A percentile compares a stretch with the other conserved stretches of the same genome.
These are phyloP conservation scores for Bicyclus anynana DNA, from an alignment of 1,140 invertebrate species.

Conservation along the genomic window DNA sequence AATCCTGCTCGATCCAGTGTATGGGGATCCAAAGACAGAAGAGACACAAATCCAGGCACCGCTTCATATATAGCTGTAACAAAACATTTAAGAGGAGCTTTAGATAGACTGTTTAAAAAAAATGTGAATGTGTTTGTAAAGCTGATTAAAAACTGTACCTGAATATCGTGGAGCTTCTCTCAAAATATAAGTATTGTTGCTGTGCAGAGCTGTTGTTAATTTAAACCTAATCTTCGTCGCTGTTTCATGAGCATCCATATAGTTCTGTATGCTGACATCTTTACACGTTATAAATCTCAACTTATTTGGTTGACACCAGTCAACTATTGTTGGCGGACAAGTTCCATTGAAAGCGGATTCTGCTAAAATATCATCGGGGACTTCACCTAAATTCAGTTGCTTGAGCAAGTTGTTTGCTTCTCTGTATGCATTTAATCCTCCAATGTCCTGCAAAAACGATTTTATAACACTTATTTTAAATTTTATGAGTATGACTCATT, in stretches of 20 bases:
- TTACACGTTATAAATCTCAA: constrained; percentile 77
- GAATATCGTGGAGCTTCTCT: constrained; percentile 77
- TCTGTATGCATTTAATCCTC: constrained; percentile 73
- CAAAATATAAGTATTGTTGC: constrained; percentile 75
- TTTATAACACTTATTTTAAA: no score
- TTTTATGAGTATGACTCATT: no score
- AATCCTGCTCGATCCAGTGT: constrained; percentile 56
- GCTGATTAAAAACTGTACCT: constrained; percentile 50
- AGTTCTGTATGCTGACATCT: constrained; percentile 76
- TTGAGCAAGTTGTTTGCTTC: constrained; percentile 70
- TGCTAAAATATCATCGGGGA: constrained; percentile 74
- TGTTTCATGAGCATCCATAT: constrained; percentile 78
- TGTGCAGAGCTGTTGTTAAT: constrained; percentile 70
- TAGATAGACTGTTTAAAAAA: no score
- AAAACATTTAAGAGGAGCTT: constrained; percentile 8
- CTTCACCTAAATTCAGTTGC: constrained; percentile 66
- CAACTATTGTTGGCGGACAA: constrained; percentile 73
- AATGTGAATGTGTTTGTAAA: no score
- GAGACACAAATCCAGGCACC: constrained; percentile 66
- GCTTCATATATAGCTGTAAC: constrained; percentile 73
- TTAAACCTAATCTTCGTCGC: constrained; percentile 75
- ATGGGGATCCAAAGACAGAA: constrained; percentile 71
- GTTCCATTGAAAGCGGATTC: constrained; percentile 77
- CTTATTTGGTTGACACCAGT: constrained; percentile 75
- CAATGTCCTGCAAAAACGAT: constrained; percentile 68